Base-by-base conservation (phyloP, 2,797 vertebrate species). In the Schizopygopsis pylzovi region DNA sequence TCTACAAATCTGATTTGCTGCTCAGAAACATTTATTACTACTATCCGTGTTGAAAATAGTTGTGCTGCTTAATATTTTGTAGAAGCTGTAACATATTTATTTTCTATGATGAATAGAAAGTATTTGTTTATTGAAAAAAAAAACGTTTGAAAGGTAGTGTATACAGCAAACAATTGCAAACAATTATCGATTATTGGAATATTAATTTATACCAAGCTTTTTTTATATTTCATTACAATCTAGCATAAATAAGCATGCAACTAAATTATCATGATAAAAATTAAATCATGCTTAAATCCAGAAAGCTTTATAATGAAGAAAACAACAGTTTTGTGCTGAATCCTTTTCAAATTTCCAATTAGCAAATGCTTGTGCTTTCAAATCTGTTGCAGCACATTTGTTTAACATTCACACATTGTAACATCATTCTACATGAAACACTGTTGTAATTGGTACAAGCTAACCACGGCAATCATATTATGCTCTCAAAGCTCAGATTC, bases 371-470 rank as follows among this genome's bases (percentile, higher is more conserved):
- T 45, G 37, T 56, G 84, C 70, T 81, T 86, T 71, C 11, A 45
- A n/a, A 54, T 85, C 12, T 25, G 16, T 68, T 47, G 13, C 9
- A 28, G 9, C 33, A 20, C 73, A 85, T 65, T 82, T 82, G 45
- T 76, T 82, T 16, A 65, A 43, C 75, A 82, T 65, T 45, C 10
- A 20, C 16, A 80, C 78, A 88, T 61, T 82, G 85, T 87, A 71
- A 89, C 83, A 80, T 79, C 37, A 88, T 77, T 79, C 45, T 78
- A 54, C 61, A 77, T 22, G 41, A 68, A 63, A 85, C 47, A 73
- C 68, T 90, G 75, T 49, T 81, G 77, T 86, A 47, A 87, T 88
- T 85, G 78, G 67, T 79, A 81, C 65, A 87, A 72, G 54, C 89
- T 87, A 89, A 89, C 85, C 82, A 88, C 76, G 82, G 71, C 78